phyloP scores from a whole-genome alignment of 2,888 invertebrate species.

The Masnerella sp. region DNA sequence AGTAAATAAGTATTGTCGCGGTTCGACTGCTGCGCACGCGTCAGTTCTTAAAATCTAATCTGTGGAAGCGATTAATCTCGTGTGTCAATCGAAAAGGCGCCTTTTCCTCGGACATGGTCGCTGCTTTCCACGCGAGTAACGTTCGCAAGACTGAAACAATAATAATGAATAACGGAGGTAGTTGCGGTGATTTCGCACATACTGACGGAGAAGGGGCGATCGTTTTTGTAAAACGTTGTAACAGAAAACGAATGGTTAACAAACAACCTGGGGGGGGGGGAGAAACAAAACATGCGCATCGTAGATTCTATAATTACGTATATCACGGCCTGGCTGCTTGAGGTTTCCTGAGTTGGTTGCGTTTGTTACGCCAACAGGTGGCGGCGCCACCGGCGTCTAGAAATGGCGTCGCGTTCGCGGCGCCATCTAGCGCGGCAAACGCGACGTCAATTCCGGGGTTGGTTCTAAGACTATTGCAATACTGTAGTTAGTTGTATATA shows the following conservation, averaged over 20 bases:
- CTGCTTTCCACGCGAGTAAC: slow-evolving; percentile 21
- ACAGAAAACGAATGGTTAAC: slow-evolving; percentile 68
- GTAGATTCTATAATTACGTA: slow-evolving; percentile 72
- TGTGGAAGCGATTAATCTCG: slow-evolving; percentile 68
- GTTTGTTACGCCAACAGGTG: not conserved
- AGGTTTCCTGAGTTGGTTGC: slow-evolving; percentile 77
- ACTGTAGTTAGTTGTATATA: slow-evolving; percentile 75
- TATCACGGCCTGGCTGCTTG: slow-evolving; percentile 78
- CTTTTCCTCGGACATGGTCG: slow-evolving; percentile 12
- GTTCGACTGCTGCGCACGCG: slow-evolving; percentile 65
- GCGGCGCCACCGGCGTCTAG: too few species aligned
- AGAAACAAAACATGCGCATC: slow-evolving; percentile 61
- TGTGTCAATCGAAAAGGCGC: slow-evolving; percentile 62
- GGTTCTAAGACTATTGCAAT: slow-evolving; percentile 76
- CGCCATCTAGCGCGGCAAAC: too few species aligned
- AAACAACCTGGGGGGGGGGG: slow-evolving; percentile 65
- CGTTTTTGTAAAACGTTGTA: slow-evolving; percentile 69
- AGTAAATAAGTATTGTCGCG: too few species aligned
- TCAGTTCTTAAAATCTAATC: slow-evolving; percentile 66
- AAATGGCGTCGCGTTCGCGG: too few species aligned
- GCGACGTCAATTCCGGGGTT: not conserved
- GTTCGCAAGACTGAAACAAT: slow-evolving; percentile 65
- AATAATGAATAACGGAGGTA: slow-evolving; percentile 71
- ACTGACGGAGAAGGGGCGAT: slow-evolving; percentile 46
- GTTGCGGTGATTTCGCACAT: slow-evolving; percentile 72